Conservation (phyloP, 1,140 invertebrate genomes). For the Globodera rostochiensis region DNA sequence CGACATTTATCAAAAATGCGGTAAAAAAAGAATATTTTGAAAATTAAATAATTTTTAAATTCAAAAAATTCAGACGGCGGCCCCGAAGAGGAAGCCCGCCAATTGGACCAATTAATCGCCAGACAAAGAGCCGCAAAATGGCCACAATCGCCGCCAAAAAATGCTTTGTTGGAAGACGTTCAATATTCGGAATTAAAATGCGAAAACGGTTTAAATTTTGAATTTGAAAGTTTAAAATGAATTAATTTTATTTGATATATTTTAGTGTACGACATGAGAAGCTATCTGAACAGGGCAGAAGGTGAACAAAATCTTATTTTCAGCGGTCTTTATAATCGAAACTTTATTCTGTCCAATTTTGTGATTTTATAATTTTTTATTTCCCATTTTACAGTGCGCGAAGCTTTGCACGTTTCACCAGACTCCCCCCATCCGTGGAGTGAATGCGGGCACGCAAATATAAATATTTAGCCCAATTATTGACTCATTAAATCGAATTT, state of each 20-base stretch:
- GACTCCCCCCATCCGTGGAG: slow-evolving; percentile 54
- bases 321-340: too few species aligned
- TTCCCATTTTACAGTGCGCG: slow-evolving; percentile 46
- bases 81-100: slow-evolving; percentile 9
- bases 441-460: slow-evolving; percentile 55
- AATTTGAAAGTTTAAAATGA: background rate
- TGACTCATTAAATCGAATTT: slow-evolving; percentile 16
- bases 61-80: slow-evolving; percentile 14
- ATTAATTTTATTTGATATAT: slow-evolving; percentile 5
- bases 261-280: slow-evolving; percentile 56
- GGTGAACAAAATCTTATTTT: background rate
- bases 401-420: slow-evolving; percentile 60
- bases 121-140: slow-evolving; percentile 13
- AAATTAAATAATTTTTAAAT: slow-evolving; percentile 13
- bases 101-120: slow-evolving; percentile 23
- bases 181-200: slow-evolving; percentile 21
- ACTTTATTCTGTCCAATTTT: background rate
- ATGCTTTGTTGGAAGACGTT: slow-evolving; percentile 8
- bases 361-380: background rate
- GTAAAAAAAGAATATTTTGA: slow-evolving; percentile 16
- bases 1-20: slow-evolving; percentile 48
- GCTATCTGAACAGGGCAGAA: slow-evolving; percentile 59
- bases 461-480: slow-evolving; percentile 11
- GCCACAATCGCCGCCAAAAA: background rate
- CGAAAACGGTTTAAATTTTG: slow-evolving; percentile 16